Base-by-base conservation (phyloP, 2,888 invertebrate genomes). In the Ennomos quercinarius region DNA sequence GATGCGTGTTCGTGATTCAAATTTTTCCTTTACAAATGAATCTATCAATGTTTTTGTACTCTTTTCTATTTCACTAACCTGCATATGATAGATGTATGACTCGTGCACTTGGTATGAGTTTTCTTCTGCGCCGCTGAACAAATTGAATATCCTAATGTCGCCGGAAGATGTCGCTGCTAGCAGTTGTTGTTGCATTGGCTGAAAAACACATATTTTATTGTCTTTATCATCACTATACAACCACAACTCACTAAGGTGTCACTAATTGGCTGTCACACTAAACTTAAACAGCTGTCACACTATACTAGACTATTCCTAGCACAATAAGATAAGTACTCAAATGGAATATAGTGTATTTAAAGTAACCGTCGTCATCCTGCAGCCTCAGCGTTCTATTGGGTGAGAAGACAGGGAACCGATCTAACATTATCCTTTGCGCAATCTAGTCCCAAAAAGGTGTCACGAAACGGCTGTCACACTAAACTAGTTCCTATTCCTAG, bases 151-250 rank as follows among this genome's bases (percentile, higher is more conserved):
- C 77, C 98, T 96, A 11, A 99, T 95, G 80, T 99, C 98, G 10
- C 99, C 99, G 39, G 95, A 94, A 66, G 97, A 97, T 2, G 98
- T 98, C 46, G 99, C 99, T 52, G 98, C 95, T 66, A 98, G 57
- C 8, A 93, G 70, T 47, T 88, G 90, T 12, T 88, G 89, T 51
- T 90, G 88, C 58, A 86, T 89, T 3, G 93, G 94, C 93, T 93
- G 81, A 8, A 44, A 13, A 10, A 43, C 2, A 57, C 11, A 45
- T 6, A 6, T 27, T 27, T 6, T 27, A 27, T 27, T 27, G 27
- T 6, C 27, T 27, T 27, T 5, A 6, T 27, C 27, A 27, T 27
- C 27, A 27, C 2, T 4, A 17, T 27, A 27, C 27, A 27, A 27
- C n/a, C 27, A 27, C 27, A 27, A 27, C 27, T 27, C 3, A 27